Conservation (phyloP, 2,113 vertebrate genomes). For the Gasterosteus aculeatus region DNA sequence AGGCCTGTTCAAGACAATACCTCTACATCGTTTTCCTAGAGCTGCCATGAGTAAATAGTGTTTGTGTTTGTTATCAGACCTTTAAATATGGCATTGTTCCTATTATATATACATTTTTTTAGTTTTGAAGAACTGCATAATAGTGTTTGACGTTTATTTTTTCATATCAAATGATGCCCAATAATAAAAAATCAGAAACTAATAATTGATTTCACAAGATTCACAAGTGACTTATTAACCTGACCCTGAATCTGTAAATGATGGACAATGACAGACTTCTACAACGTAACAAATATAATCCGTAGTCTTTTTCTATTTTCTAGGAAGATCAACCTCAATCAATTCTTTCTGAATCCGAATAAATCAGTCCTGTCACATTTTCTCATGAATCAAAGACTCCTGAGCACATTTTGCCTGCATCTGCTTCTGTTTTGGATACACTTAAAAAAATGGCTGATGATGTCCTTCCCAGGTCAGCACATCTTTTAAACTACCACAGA, state of each 20-base stretch:
- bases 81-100: constrained; percentile 1
- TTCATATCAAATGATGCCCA: neutral
- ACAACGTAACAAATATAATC: neutral
- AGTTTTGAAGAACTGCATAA: constrained; percentile 17
- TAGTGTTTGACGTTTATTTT: constrained; percentile 24
- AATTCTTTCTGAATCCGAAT: constrained; percentile 19
- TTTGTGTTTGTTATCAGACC: constrained; percentile 13
- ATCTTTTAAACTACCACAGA: neutral
- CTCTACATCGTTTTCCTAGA: constrained; percentile 23
- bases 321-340: constrained; percentile 31
- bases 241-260: constrained; percentile 20
- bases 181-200: constrained; percentile 37
- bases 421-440: neutral
- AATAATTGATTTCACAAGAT: constrained; percentile 46
- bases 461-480: neutral
- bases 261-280: constrained; percentile 14
- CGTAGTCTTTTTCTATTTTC: neutral
- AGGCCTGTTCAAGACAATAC: constrained; percentile 18
- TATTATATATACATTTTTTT: constrained; percentile 1
- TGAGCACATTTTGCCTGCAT: neutral
- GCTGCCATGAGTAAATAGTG: constrained; percentile 15
- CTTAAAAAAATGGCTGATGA: neutral
- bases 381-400: constrained; percentile 34
- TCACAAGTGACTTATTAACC: constrained; percentile 30
- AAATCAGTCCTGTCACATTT: constrained; percentile 31